Base-by-base conservation (phyloP, 2,888 invertebrate species). In the Candidula unifasciata region DNA sequence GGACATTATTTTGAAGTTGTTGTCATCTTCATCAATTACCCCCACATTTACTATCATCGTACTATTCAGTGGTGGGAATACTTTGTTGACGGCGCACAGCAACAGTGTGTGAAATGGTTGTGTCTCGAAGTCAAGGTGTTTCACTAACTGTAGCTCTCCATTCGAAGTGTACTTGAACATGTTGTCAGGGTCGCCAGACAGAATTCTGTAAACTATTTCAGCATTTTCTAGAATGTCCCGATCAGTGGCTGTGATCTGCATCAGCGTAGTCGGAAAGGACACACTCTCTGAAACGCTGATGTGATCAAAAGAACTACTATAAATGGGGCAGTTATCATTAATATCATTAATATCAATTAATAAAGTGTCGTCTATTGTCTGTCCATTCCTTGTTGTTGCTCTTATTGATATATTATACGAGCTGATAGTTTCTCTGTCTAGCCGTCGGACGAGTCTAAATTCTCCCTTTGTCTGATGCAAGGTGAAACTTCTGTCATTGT, bases 181-280 rank as follows among this genome's bases (percentile, higher is more conserved):
- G 27, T 83, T 73, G n/a, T 64, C 86, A 1, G 87, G 87, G 80
- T 90, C 89, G 21, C 91, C 91, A 30, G 88, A 85, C 2, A 80
- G 77, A 2, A 91, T 88, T 3, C 85, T 82, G 80, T 91, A 92
- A 0, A 86, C 86, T 8, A 92, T 60, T 0, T 37, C 13, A 27
- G 84, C 74, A 37, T 84, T 84, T 10, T 83, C 83, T 16, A 88
- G 89, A 81, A 88, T 88, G 81, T 92, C 92, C 10, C 78, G 86
- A 80, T 92, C 92, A 18, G 86, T 87, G 10, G 90, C 89, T 3
- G 89, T 87, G 1, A 91, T 85, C 24, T 87, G n/a, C 2, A 13
- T n/a, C 13, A 80, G 3, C 18, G 30, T 3, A 1, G n/a, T n/a
- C 1, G 66, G 84, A 35, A 35, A 3, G 10, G n/a, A 8, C 2